phyloP scores from a whole-genome alignment of 30 jellyfish, hydroid and myxozoan species.

The Aurelia coerulea region DNA sequence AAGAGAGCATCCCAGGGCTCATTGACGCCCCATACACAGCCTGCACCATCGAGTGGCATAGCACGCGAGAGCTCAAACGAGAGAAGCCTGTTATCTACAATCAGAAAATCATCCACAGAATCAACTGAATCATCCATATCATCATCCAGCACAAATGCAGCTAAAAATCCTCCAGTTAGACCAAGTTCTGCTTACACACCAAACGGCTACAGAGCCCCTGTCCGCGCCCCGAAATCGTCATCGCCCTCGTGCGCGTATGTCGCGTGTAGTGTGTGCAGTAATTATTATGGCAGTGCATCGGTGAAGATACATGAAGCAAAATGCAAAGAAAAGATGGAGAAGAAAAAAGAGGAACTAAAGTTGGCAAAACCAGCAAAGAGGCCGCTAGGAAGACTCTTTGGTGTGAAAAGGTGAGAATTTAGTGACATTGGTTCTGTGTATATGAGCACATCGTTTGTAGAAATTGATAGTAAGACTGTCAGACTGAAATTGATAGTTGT shows the following conservation, averaged over 20 bases:
- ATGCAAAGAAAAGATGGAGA: conserved; percentile 50
- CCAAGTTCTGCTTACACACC: background rate
- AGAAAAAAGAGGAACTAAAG: conserved; percentile 23
- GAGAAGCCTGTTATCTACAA: background rate
- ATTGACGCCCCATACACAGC: background rate
- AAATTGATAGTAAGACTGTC: no score
- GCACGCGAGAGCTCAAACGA: conserved; percentile 3
- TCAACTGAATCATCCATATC: background rate
- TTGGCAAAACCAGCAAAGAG: background rate
- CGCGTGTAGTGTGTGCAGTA: conserved; percentile 59
- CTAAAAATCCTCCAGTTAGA: background rate
- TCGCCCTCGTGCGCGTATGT: conserved; percentile 19
- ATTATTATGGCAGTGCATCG: conserved; percentile 77
- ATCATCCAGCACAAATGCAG: background rate
- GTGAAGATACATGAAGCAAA: conserved; percentile 65
- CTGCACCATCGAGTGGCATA: background rate
- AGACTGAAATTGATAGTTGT: no score
- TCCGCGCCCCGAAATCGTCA: conserved; percentile 2
- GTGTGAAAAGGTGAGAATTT: conserved; percentile 18
- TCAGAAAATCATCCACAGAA: background rate
- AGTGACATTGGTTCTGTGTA: no score
- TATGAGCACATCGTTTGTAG: no score
- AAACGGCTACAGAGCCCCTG: background rate
- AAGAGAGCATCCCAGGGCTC: background rate
- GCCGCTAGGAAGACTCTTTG: conserved; percentile 17